Conservation (phyloP, 2,797 vertebrate genomes). For the Megaceryle alcyon region DNA sequence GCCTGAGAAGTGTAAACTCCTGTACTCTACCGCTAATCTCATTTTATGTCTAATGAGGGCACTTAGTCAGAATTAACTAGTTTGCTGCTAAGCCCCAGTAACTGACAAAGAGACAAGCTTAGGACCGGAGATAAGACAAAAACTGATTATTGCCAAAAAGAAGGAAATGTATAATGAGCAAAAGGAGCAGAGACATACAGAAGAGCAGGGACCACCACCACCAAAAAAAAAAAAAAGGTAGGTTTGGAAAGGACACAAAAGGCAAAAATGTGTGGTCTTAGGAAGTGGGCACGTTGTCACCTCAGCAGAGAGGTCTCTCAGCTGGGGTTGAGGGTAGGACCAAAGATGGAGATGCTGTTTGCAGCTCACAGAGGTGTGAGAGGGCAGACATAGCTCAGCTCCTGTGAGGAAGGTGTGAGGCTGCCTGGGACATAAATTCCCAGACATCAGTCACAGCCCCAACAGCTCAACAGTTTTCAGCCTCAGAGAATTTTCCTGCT, state of each 20-base stretch:
- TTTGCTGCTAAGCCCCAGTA: neutral
- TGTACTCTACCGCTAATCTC: neutral
- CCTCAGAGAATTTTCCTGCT: neutral
- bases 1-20: neutral
- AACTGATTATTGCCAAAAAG: neutral
- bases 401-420: neutral
- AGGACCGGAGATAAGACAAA: neutral
- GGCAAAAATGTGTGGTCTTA: neutral
- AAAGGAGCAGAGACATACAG: neutral
- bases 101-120: neutral
- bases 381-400: neutral
- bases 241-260: neutral
- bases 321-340: neutral
- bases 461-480: neutral
- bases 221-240: neutral
- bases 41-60: constrained; percentile 4
- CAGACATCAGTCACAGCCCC: neutral
- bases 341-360: neutral
- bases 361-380: neutral
- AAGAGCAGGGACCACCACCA: neutral
- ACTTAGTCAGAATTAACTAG: constrained; percentile 2
- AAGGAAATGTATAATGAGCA: neutral
- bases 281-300: neutral
- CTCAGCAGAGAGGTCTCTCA: neutral
- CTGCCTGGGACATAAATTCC: neutral